phyloP scores from a whole-genome alignment of 2,797 vertebrate genomes.

The Coregonus suidteri region DNA sequence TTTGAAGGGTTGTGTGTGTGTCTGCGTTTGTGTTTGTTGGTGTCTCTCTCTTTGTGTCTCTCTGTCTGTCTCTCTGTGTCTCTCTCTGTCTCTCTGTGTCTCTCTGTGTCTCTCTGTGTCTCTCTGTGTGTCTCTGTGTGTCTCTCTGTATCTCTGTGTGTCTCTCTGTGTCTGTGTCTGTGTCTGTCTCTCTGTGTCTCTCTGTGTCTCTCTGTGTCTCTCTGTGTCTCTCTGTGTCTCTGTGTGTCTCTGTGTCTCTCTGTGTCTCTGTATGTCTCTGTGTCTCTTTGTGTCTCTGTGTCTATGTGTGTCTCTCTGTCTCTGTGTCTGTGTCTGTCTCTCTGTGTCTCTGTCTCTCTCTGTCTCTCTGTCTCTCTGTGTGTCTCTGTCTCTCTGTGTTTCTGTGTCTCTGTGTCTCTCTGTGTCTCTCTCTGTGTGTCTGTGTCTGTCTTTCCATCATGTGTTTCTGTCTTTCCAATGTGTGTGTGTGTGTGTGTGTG shows the following conservation, averaged over 20 bases:
- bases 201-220: neutral
- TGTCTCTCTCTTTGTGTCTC: neutral
- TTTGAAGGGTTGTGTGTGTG: conserved; percentile 57
- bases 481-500: neutral
- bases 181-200: neutral
- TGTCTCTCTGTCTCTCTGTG: neutral
- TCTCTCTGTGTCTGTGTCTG: neutral
- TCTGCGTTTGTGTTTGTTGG: neutral
- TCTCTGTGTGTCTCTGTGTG: neutral
- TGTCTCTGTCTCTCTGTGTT: neutral
- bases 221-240: neutral
- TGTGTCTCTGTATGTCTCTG: neutral
- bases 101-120: neutral
- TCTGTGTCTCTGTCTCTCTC: too few relatives aligned
- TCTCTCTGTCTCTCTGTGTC: neutral
- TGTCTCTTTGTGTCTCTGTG: too few relatives aligned
- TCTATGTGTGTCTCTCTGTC: too few relatives aligned
- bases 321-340: too few relatives aligned
- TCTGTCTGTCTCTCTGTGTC: neutral
- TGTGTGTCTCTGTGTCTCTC: neutral
- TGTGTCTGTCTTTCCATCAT: too few relatives aligned
- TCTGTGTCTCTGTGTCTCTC: too few relatives aligned
- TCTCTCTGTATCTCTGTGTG: conserved; percentile 35
- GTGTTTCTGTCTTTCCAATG: neutral
- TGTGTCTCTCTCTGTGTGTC: too few relatives aligned